Conservation (phyloP, 2,888 invertebrate genomes). For the Plebejus melissa region DNA sequence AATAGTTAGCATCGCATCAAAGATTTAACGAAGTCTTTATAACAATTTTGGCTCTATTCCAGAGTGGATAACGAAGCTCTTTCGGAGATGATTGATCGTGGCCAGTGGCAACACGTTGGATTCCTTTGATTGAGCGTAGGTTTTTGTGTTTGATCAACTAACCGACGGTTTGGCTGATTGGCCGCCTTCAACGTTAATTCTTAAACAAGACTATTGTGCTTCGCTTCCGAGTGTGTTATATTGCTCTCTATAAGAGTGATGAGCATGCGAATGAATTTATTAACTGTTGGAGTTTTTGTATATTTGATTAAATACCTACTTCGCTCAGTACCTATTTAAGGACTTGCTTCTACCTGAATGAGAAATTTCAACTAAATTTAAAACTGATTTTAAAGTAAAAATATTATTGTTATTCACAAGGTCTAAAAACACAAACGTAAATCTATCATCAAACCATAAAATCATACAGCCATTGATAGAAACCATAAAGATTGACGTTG, state of each 20-base stretch:
- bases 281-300: neutral
- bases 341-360: neutral
- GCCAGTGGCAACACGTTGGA: constrained; percentile 62
- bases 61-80: constrained; percentile 56
- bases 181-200: constrained; percentile 66
- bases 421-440: neutral
- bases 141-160: constrained; percentile 74
- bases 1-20: constrained; percentile 57
- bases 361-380: neutral
- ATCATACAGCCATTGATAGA: neutral
- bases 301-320: neutral
- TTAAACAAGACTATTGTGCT: constrained; percentile 68
- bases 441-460: neutral
- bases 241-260: constrained; percentile 19
- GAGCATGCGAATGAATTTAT: neutral
- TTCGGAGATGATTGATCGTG: constrained; percentile 65
- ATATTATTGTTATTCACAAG: neutral
- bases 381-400: neutral
- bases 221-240: constrained; percentile 39
- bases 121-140: constrained; percentile 72
- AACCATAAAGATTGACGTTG: constrained; percentile 1
- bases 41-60: constrained; percentile 70
- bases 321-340: neutral
- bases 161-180: constrained; percentile 69
- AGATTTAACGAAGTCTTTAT: constrained; percentile 72